Evolutionary conservation across 35 echinoderm and acorn worm species (phyloP).

Genomic region (Nesometra sesokonis): DNA sequence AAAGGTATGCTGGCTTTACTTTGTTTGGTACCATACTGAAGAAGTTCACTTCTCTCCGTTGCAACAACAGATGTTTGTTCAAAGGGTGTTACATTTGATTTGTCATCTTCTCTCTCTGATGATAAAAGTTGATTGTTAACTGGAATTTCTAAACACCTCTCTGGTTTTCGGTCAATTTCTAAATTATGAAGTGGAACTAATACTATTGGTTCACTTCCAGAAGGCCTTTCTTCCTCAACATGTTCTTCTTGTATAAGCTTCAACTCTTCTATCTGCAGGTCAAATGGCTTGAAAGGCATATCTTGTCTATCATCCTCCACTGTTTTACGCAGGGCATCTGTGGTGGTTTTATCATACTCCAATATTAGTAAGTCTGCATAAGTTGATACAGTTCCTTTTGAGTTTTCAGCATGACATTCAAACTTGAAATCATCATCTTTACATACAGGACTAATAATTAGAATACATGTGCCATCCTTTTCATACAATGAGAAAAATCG

Average conservation of each 20-base stretch:
- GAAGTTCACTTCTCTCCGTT: too few relatives aligned
- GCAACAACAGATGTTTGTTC: too few relatives aligned
- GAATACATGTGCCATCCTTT: constrained; percentile 57
- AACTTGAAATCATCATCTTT: constrained; percentile 63
- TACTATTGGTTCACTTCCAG: constrained; percentile 11
- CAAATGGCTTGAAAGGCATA: constrained; percentile 31
- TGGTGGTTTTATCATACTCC: neutral
- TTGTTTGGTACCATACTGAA: too few relatives aligned
- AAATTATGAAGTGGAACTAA: constrained; percentile 27
- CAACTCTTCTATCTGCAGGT: too few relatives aligned
- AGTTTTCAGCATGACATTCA: too few relatives aligned
- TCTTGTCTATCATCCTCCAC: constrained; percentile 55
- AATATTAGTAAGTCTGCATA: constrained; percentile 26
- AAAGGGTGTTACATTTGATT: too few relatives aligned
- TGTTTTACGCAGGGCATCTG: constrained; percentile 13
- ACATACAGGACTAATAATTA: constrained; percentile 52
- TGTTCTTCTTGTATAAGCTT: neutral
- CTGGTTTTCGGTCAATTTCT: too few relatives aligned
- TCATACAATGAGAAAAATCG: constrained; percentile 36
- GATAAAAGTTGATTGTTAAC: too few relatives aligned
- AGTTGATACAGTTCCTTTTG: constrained; percentile 26
- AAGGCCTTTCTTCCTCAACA: neutral
- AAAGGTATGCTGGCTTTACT: too few relatives aligned
- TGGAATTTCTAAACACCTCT: too few relatives aligned
- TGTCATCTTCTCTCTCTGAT: too few relatives aligned